Evolutionary conservation across 1,140 invertebrate genomes (phyloP).

Genomic region (Pissodes strobi): DNA sequence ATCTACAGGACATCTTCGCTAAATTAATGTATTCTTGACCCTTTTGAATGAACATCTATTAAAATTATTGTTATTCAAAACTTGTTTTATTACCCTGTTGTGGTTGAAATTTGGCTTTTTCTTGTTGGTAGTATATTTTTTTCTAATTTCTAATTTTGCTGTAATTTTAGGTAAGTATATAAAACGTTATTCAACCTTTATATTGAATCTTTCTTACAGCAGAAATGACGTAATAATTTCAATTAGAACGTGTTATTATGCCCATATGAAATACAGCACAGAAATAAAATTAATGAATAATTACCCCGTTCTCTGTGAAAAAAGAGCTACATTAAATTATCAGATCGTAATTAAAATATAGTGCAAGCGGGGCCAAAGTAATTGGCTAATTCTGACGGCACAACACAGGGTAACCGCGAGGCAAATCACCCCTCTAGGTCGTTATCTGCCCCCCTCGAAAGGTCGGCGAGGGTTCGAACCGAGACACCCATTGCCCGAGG

Average conservation of each 20-base stretch:
- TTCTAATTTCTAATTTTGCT: no score
- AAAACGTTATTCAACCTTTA: no score
- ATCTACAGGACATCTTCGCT: background rate
- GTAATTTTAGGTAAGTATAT: no score
- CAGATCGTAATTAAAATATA: conserved; percentile 54
- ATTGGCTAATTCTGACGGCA: conserved; percentile 53
- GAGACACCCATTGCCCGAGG: conserved; percentile 11
- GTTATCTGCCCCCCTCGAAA: conserved; percentile 30
- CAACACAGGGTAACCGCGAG: conserved; percentile 53
- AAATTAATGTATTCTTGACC: conserved; percentile 20
- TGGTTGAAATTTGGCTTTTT: no score
- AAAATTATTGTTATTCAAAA: conserved; percentile 46
- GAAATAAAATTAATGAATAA: no score
- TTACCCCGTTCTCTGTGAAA: background rate
- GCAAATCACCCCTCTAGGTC: conserved; percentile 48
- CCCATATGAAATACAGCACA: no score
- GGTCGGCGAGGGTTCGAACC: conserved; percentile 17
- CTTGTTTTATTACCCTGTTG: no score
- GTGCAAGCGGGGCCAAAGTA: conserved; percentile 46
- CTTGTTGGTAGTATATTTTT: no score
- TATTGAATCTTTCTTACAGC: no score
- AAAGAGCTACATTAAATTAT: conserved; percentile 40
- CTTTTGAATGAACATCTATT: conserved; percentile 40
- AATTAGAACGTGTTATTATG: no score
- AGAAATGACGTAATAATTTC: no score